Conservation (phyloP, 2,113 vertebrate species). For the Archocentrus centrarchus region DNA sequence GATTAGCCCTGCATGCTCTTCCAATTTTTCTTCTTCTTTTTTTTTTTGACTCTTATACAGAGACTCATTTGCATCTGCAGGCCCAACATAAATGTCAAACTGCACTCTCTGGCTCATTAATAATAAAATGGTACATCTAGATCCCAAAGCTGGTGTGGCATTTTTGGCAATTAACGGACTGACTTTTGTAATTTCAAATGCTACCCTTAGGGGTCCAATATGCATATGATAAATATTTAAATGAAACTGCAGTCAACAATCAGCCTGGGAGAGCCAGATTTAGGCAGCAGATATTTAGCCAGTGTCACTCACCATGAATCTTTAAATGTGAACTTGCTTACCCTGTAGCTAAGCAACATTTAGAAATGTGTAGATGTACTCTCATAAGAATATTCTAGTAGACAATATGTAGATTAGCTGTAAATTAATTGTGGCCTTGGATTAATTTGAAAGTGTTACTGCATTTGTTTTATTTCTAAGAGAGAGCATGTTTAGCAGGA, state of each 20-base stretch:
- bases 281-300: slow-evolving; percentile 57
- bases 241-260: slow-evolving; percentile 73
- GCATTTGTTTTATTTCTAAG: not conserved
- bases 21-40: slow-evolving; percentile 24
- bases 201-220: slow-evolving; percentile 77
- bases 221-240: slow-evolving; percentile 83
- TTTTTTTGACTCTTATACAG: slow-evolving; percentile 21
- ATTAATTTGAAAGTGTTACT: slow-evolving; percentile 1
- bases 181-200: slow-evolving; percentile 79
- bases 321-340: slow-evolving; percentile 52
- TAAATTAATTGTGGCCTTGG: not conserved
- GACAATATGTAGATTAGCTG: slow-evolving; percentile 1
- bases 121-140: slow-evolving; percentile 78
- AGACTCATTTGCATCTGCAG: slow-evolving; percentile 78
- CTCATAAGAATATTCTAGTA: slow-evolving; percentile 43
- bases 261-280: slow-evolving; percentile 60
- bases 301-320: slow-evolving; percentile 62
- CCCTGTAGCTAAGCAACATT: slow-evolving; percentile 41
- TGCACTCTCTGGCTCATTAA: slow-evolving; percentile 77
- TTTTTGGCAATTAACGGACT: slow-evolving; percentile 80
- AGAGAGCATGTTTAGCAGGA: slow-evolving; percentile 2
- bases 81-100: slow-evolving; percentile 81
- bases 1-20: slow-evolving; percentile 34
- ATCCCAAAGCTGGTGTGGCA: slow-evolving; percentile 77
- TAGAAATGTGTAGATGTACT: slow-evolving; percentile 29